phyloP scores from a whole-genome alignment of 2,797 vertebrate species.

The Aulostomus chinensis region DNA sequence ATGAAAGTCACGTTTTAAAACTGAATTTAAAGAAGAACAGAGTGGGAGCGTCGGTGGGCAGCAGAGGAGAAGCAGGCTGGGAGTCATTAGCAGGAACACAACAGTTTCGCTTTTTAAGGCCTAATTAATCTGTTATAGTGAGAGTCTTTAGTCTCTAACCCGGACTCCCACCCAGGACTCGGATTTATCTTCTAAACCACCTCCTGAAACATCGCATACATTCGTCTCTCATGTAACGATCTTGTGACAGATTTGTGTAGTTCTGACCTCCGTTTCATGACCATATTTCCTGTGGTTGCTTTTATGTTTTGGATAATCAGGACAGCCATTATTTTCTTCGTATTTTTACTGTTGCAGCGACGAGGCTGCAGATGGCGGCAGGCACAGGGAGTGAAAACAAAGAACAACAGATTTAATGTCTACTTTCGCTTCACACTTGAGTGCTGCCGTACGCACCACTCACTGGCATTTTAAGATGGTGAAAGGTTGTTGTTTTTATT shows the following conservation, averaged over 20 bases:
- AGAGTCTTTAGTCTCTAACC: no score
- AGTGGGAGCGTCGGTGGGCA: no score
- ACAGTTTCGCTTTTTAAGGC: no score
- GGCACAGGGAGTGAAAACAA: slow-evolving; percentile 17
- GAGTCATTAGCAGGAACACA: no score
- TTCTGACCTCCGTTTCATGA: slow-evolving; percentile 11
- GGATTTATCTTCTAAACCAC: slow-evolving; percentile 1
- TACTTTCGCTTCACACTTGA: slow-evolving; percentile 30
- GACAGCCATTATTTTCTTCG: not conserved
- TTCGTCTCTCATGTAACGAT: not conserved
- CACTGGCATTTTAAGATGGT: no score
- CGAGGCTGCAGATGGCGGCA: slow-evolving; percentile 29
- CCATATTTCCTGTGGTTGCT: not conserved
- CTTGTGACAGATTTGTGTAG: slow-evolving; percentile 14
- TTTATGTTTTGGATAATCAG: slow-evolving; percentile 17
- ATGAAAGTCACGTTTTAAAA: no score
- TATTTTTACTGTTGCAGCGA: slow-evolving; percentile 8
- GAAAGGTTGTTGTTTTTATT: no score
- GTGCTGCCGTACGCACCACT: slow-evolving; percentile 30
- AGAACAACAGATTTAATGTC: slow-evolving; percentile 13
- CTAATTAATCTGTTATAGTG: no score
- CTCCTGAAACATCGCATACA: slow-evolving; percentile 3
- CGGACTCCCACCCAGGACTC: no score
- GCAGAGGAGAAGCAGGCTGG: no score
- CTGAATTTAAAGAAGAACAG: no score